Percentiles rank a stretch among this genome's conserved stretches.
These are phyloP conservation scores for Psittacara wagleri DNA, from an alignment of 2,113 vertebrate genomes.

Conservation along the genomic window DNA sequence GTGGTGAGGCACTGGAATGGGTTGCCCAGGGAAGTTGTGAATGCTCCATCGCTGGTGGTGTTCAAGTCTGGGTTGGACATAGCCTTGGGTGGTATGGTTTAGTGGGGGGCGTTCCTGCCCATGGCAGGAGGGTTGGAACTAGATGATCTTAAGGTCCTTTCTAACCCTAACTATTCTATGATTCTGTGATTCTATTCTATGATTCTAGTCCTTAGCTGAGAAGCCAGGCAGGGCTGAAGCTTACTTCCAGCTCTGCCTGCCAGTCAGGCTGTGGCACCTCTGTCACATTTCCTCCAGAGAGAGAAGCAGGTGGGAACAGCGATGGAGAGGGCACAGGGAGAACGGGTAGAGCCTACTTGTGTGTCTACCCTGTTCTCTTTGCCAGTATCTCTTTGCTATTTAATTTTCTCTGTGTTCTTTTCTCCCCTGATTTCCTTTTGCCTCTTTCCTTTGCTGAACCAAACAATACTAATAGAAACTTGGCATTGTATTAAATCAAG, in stretches of 20 bases:
- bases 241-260: not conserved
- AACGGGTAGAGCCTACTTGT: not conserved
- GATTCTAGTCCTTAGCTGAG: not conserved
- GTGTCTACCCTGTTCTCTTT: not conserved
- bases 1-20: too few species aligned
- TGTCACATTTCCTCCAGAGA: not conserved
- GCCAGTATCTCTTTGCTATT: accelerated
- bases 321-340: not conserved
- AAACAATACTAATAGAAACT: not conserved
- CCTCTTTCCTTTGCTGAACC: not conserved
- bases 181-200: too few species aligned
- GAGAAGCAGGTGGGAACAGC: not conserved
- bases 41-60: too few species aligned
- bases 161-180: too few species aligned
- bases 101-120: too few species aligned
- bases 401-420: accelerated
- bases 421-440: not conserved
- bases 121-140: too few species aligned
- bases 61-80: too few species aligned
- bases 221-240: not conserved
- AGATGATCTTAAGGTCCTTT: too few species aligned
- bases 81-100: too few species aligned
- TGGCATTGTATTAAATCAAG: not conserved
- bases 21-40: too few species aligned
- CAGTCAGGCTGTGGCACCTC: not conserved